These are phyloP conservation scores for Dryocosmus kuriphilus DNA, from an alignment of 2,888 invertebrate genomes.

Conservation along the genomic window DNA sequence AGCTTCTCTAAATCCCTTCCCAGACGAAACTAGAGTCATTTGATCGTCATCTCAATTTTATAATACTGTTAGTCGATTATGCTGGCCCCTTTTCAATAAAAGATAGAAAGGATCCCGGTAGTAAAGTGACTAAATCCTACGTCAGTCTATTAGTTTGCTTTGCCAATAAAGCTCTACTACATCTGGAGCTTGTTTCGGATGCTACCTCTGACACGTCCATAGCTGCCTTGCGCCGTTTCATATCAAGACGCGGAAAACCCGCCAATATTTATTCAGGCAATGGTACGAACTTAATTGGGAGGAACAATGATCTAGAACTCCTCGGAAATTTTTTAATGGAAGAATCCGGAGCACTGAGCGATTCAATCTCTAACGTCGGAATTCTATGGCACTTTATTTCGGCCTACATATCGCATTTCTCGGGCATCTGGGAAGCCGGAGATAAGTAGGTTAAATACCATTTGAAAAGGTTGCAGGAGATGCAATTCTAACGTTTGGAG, in stretches of 20 bases:
- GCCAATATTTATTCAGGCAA: conserved; percentile 42
- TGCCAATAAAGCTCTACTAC: conserved; percentile 7
- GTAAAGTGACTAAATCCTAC: conserved; percentile 35
- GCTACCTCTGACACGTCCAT: conserved; percentile 39
- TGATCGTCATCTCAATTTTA: conserved; percentile 32
- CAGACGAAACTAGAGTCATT: conserved; percentile 45
- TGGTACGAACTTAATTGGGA: conserved; percentile 46
- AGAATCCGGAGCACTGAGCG: neutral
- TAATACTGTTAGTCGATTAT: conserved; percentile 41
- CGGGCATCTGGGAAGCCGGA: neutral
- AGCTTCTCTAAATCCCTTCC: conserved; percentile 48
- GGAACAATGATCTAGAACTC: conserved; percentile 29
- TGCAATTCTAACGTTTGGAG: neutral
- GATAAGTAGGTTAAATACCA: neutral
- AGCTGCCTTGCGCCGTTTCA: conserved; percentile 37
- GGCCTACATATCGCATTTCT: neutral
- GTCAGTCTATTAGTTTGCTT: conserved; percentile 43
- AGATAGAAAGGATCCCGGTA: conserved; percentile 29
- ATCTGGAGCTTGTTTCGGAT: conserved; percentile 42
- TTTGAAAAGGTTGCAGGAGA: neutral
- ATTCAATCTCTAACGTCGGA: neutral
- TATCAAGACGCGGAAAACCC: conserved; percentile 40
- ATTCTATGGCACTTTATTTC: neutral
- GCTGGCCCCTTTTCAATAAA: conserved; percentile 43
- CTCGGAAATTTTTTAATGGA: conserved; percentile 29